Percentiles rank a stretch among this genome's conserved stretches.
These are phyloP conservation scores for Drosophila maculinotata DNA, from an alignment of 2,888 invertebrate species.

Conservation along the genomic window DNA sequence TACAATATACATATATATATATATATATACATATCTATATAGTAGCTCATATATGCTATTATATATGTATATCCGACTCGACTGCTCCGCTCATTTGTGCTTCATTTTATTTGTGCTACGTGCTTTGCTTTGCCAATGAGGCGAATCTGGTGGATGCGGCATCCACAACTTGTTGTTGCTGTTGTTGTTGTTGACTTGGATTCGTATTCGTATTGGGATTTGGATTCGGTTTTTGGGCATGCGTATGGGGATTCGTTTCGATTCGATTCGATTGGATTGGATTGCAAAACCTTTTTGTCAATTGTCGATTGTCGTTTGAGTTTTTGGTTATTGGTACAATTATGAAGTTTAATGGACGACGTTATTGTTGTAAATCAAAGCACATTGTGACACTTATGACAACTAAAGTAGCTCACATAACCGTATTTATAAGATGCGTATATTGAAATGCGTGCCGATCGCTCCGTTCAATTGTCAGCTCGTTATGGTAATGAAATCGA, in stretches of 20 bases:
- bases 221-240: constrained; percentile 31
- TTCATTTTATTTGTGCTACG: constrained; percentile 76
- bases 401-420: constrained; percentile 82
- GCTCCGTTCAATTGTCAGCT: constrained; percentile 33
- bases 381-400: constrained; percentile 81
- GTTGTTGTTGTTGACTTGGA: constrained; percentile 21
- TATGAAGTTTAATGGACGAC: constrained; percentile 80
- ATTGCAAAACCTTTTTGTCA: constrained; percentile 70
- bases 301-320: constrained; percentile 45
- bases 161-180: constrained; percentile 1
- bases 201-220: constrained; percentile 33
- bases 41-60: constrained; percentile 24
- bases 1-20: constrained; percentile 53
- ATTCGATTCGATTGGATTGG: constrained; percentile 32
- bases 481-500: constrained; percentile 66
- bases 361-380: constrained; percentile 82
- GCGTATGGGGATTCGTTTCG: constrained; percentile 17
- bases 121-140: constrained; percentile 60
- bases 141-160: constrained; percentile 34
- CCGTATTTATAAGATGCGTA: constrained; percentile 62
- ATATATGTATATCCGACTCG: constrained; percentile 43
- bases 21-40: too few species aligned
- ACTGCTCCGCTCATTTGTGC: constrained; percentile 66
- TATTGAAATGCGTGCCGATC: constrained; percentile 36
- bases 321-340: constrained; percentile 77